Conservation (phyloP, 2,113 vertebrate genomes). For the Archilochus colubris region DNA sequence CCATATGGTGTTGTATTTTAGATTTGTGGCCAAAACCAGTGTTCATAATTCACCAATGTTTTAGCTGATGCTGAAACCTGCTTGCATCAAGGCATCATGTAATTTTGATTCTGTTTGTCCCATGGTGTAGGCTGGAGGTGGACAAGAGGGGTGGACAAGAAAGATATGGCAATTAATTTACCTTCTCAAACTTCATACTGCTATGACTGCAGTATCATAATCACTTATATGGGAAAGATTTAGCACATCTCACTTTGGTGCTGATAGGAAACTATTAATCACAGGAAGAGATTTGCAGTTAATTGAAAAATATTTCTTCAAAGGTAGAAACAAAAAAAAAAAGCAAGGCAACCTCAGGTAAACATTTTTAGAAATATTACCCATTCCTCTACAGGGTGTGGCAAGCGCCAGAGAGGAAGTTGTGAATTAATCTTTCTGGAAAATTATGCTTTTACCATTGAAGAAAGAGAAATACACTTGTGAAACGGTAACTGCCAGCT, state of each 20-base stretch:
- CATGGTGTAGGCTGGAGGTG: background rate
- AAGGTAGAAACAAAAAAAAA: background rate
- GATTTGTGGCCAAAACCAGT: background rate
- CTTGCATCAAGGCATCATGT: background rate
- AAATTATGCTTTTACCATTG: background rate
- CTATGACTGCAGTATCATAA: background rate
- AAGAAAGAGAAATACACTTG: background rate
- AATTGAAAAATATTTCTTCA: background rate
- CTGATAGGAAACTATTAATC: background rate
- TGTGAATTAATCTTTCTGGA: background rate
- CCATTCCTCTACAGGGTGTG: background rate
- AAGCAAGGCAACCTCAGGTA: background rate
- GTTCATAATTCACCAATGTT: background rate
- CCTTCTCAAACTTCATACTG: background rate
- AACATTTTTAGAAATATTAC: background rate
- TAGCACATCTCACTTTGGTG: background rate
- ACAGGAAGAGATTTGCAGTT: background rate
- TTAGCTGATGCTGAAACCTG: fast-evolving
- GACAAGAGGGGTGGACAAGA: background rate
- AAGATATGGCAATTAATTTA: background rate
- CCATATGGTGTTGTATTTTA: background rate
- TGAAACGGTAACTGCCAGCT: background rate
- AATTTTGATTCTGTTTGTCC: background rate
- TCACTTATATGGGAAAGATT: background rate
- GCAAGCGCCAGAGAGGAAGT: background rate